These are phyloP conservation scores for Huso huso DNA, from an alignment of 2,797 vertebrate genomes.

Conservation along the genomic window DNA sequence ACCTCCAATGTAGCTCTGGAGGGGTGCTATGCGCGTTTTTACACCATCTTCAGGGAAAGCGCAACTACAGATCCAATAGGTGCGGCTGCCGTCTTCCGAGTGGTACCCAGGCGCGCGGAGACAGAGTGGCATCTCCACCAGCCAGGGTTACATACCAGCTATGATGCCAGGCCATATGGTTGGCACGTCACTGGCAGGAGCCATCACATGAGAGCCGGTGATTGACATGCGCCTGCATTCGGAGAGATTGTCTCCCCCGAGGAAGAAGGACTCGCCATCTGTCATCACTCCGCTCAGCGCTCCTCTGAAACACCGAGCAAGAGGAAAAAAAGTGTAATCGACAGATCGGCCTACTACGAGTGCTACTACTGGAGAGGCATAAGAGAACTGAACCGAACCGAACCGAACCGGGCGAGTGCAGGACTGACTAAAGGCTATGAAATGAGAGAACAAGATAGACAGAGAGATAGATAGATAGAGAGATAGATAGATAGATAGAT, in stretches of 20 bases:
- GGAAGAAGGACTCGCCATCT: slow-evolving; percentile 91
- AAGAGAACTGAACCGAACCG: too few relatives aligned
- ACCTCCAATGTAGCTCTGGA: slow-evolving; percentile 62
- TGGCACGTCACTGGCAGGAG: slow-evolving; percentile 96
- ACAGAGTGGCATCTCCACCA: slow-evolving; percentile 88
- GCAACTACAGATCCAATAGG: slow-evolving; percentile 65
- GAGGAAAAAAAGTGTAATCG: too few relatives aligned
- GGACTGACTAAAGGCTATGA: too few relatives aligned
- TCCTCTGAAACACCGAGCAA: slow-evolving; percentile 18
- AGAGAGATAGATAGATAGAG: slow-evolving; percentile 50
- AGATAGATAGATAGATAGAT: slow-evolving; percentile 11
- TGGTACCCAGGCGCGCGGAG: slow-evolving; percentile 78
- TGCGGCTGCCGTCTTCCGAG: slow-evolving; percentile 70
- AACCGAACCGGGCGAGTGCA: not conserved
- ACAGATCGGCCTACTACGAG: too few relatives aligned
- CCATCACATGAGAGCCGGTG: slow-evolving; percentile 96
- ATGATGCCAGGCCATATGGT: slow-evolving; percentile 95
- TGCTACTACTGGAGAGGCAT: too few relatives aligned
- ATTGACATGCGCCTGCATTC: slow-evolving; percentile 97
- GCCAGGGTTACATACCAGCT: slow-evolving; percentile 87
- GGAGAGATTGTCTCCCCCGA: slow-evolving; percentile 88
- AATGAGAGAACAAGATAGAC: too few relatives aligned
- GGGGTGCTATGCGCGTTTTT: slow-evolving; percentile 74
- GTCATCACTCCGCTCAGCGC: slow-evolving; percentile 74
- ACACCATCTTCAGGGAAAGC: slow-evolving; percentile 82